A percentile compares a stretch with the other conserved stretches of the same genome.
These are phyloP conservation scores for Acipenser oxyrinchus DNA, from an alignment of 2,797 vertebrate genomes.

Conservation along the genomic window DNA sequence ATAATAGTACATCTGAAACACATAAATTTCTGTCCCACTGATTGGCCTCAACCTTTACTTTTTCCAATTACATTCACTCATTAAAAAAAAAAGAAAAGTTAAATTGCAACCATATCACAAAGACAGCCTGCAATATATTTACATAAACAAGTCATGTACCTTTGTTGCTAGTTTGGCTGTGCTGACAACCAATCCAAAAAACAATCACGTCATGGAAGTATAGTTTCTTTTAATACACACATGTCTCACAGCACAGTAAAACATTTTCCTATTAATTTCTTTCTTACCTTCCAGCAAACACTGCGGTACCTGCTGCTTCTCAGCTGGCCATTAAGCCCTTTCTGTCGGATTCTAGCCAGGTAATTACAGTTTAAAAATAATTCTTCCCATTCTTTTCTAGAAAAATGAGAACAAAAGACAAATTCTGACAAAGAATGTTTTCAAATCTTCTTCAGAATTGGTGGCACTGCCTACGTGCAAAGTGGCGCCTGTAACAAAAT, in stretches of 20 bases:
- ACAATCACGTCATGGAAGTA: slow-evolving; percentile 49
- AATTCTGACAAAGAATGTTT: slow-evolving; percentile 39
- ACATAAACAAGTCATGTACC: slow-evolving; percentile 43
- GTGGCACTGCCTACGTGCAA: slow-evolving; percentile 61
- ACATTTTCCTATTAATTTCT: slow-evolving; percentile 33
- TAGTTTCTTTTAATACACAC: slow-evolving; percentile 44
- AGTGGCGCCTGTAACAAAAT: slow-evolving; percentile 59
- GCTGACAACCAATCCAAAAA: slow-evolving; percentile 52
- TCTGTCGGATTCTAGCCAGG: slow-evolving; percentile 88
- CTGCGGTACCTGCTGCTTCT: slow-evolving; percentile 98
- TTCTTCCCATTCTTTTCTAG: slow-evolving; percentile 97
- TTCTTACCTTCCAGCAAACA: slow-evolving; percentile 97
- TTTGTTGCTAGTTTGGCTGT: slow-evolving; percentile 41
- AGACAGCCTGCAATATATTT: background rate
- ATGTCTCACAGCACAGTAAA: slow-evolving; percentile 20
- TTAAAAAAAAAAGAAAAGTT: slow-evolving; percentile 15
- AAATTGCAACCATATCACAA: background rate
- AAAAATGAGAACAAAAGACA: slow-evolving; percentile 63
- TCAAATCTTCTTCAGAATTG: slow-evolving; percentile 56
- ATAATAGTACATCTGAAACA: too few relatives aligned
- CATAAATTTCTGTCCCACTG: too few relatives aligned
- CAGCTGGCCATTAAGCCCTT: slow-evolving; percentile 90
- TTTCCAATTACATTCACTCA: too few relatives aligned
- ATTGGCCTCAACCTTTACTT: too few relatives aligned
- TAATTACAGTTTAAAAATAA: slow-evolving; percentile 98